These are phyloP conservation scores for Eulemur coronatus DNA, from an alignment of 2,797 vertebrate genomes.

Conservation along the genomic window DNA sequence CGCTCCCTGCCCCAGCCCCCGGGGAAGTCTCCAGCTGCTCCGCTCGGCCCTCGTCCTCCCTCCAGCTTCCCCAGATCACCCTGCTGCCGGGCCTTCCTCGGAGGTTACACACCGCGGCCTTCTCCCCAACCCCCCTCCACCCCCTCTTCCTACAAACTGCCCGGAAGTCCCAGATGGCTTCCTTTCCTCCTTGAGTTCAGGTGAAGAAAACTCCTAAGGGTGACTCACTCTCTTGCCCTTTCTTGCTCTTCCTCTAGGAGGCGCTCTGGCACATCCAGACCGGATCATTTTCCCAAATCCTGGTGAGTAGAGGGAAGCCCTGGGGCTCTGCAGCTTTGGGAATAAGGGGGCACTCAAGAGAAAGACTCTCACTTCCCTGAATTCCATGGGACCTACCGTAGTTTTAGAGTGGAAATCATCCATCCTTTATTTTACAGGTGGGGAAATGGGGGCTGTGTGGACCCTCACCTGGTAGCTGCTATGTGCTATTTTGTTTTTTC, in stretches of 20 bases:
- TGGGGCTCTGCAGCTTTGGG: not conserved
- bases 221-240: conserved; percentile 30
- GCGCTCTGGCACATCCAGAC: conserved; percentile 67
- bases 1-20: not conserved
- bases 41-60: not conserved
- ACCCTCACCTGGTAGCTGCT: not conserved
- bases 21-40: not conserved
- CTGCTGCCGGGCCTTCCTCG: not conserved
- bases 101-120: not conserved
- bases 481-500: not conserved
- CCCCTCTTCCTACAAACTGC: not conserved
- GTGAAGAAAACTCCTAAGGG: conserved; percentile 37
- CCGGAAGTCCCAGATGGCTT: conserved; percentile 44
- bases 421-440: not conserved
- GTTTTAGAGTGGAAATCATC: not conserved
- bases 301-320: conserved; percentile 61
- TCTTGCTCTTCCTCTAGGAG: conserved; percentile 64
- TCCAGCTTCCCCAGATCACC: not conserved
- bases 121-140: not conserved
- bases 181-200: not conserved
- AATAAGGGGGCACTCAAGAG: not conserved
- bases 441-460: not conserved
- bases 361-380: not conserved
- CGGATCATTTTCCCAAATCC: conserved; percentile 46
- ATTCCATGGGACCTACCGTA: not conserved